These are phyloP conservation scores for Sitobion miscanthi DNA, from an alignment of 1,140 invertebrate genomes.

Conservation along the genomic window DNA sequence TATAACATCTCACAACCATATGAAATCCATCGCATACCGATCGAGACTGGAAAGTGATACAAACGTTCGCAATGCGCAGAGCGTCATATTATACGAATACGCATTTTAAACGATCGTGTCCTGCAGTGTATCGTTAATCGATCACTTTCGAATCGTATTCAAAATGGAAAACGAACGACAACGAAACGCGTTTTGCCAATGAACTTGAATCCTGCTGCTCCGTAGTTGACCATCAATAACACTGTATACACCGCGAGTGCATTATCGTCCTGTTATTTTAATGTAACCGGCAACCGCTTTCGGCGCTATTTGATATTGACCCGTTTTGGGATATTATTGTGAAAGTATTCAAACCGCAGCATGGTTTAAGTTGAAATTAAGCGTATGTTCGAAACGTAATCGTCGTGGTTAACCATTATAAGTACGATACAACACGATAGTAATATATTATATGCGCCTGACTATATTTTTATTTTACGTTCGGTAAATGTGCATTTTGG, in stretches of 20 bases:
- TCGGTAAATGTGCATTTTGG: neutral
- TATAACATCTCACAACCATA: neutral
- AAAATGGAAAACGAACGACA: conserved; percentile 24
- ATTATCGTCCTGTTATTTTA: neutral
- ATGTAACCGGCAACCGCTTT: neutral
- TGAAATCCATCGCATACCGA: neutral
- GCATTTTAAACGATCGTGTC: neutral
- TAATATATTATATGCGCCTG: too few relatives aligned
- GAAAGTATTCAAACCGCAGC: conserved; percentile 18
- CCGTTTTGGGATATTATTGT: neutral
- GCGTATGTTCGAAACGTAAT: neutral
- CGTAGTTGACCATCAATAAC: neutral
- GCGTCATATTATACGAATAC: neutral
- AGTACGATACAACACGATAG: too few relatives aligned
- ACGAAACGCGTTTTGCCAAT: conserved; percentile 51
- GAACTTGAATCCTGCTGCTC: conserved; percentile 38
- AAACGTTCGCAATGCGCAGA: neutral
- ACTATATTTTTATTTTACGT: neutral
- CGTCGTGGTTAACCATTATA: neutral
- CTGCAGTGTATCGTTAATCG: neutral
- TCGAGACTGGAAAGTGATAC: neutral
- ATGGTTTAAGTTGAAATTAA: neutral
- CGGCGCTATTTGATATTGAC: conserved; percentile 34
- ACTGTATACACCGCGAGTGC: neutral
- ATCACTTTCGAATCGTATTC: conserved; percentile 40